These are phyloP conservation scores for Leptobrachium ailaonicum DNA, from an alignment of 2,113 vertebrate genomes.

Conservation along the genomic window DNA sequence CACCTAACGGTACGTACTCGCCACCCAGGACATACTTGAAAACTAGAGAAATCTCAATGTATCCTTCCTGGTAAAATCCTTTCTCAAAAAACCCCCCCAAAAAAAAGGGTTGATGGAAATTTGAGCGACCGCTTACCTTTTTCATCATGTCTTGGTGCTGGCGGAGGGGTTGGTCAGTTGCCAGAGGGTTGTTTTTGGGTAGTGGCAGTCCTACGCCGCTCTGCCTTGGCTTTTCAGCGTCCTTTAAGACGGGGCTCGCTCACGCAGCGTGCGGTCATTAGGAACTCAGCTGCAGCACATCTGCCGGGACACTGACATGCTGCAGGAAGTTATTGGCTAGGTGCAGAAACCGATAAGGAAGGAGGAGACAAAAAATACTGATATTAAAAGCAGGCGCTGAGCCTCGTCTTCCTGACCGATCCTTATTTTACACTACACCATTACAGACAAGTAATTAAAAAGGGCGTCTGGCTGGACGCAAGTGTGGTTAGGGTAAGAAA, in stretches of 20 bases:
- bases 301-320: conserved; percentile 6
- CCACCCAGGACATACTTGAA: no score
- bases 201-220: background rate
- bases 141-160: background rate
- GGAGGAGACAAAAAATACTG: background rate
- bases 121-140: no score
- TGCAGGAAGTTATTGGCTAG: conserved; percentile 26
- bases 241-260: background rate
- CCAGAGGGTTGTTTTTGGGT: background rate
- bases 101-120: no score
- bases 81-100: no score
- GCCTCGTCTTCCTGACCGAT: background rate
- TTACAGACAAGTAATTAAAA: no score
- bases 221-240: background rate
- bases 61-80: no score
- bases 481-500: no score
- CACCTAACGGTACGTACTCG: no score
- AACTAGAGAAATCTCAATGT: no score
- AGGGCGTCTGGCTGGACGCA: no score
- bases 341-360: background rate
- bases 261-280: background rate
- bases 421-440: no score
- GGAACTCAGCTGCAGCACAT: conserved; percentile 31
- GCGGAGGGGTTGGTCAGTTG: background rate
- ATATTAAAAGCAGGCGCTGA: background rate